Evolutionary conservation across 2,113 vertebrate genomes (phyloP).

Genomic region (Nannobrachium achirus): DNA sequence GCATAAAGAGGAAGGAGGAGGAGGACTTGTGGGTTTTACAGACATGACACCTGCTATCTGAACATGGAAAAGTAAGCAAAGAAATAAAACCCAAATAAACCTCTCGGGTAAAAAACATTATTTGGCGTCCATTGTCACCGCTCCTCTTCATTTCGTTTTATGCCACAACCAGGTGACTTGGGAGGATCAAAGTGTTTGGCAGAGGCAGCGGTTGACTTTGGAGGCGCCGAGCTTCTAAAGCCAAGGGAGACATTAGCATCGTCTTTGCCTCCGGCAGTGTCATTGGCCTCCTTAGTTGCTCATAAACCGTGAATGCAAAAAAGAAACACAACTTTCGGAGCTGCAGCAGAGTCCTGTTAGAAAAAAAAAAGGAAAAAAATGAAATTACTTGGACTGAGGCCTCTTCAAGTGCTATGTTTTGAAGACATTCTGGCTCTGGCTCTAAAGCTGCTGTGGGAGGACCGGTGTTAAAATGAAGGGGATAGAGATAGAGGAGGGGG

Average conservation of each 20-base stretch:
- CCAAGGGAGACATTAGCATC: slow-evolving; percentile 57
- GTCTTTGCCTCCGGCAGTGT: slow-evolving; percentile 58
- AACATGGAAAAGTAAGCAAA: slow-evolving; percentile 7
- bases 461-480: neutral
- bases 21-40: neutral
- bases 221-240: slow-evolving; percentile 52
- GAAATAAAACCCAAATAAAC: neutral
- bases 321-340: slow-evolving; percentile 51
- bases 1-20: neutral
- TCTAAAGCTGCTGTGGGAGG: slow-evolving; percentile 2
- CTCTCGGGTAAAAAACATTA: no score
- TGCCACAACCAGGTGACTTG: slow-evolving; percentile 38
- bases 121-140: slow-evolving; percentile 11
- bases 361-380: neutral
- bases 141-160: slow-evolving; percentile 28
- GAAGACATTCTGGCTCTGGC: slow-evolving; percentile 15
- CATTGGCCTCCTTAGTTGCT: slow-evolving; percentile 54
- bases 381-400: slow-evolving; percentile 23
- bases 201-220: slow-evolving; percentile 45
- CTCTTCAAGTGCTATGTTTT: slow-evolving; percentile 12
- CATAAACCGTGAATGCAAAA: slow-evolving; percentile 47
- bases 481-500: neutral
- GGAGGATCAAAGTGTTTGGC: slow-evolving; percentile 65
- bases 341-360: slow-evolving; percentile 33
- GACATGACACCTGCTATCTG: neutral